phyloP scores from a whole-genome alignment of 2,888 invertebrate genomes.

The Thereva nobilitata region DNA sequence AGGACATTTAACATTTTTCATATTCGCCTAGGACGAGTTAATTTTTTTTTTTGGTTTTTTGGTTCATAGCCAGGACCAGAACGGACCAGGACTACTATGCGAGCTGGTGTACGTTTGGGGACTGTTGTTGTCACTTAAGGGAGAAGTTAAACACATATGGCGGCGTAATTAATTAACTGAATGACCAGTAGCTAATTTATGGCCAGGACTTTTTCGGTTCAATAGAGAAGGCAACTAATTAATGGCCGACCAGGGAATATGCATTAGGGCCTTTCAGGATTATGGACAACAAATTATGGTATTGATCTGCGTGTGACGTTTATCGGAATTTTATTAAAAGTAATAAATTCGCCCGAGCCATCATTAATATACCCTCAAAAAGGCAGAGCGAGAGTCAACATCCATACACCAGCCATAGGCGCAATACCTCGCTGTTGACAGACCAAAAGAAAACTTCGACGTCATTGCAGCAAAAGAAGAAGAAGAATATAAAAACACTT shows the following conservation, averaged over 20 bases:
- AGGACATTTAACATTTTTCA: constrained; percentile 41
- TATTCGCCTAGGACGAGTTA: constrained; percentile 7
- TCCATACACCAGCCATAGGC: too few relatives aligned
- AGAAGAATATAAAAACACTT: too few relatives aligned
- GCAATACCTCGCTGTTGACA: too few relatives aligned
- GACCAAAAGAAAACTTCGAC: too few relatives aligned
- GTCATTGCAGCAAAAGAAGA: too few relatives aligned
- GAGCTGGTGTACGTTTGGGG: constrained; percentile 9
- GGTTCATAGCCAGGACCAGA: neutral
- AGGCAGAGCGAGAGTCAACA: neutral
- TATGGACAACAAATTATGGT: neutral
- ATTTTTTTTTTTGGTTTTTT: neutral
- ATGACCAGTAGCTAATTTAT: constrained; percentile 31
- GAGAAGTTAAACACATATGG: constrained; percentile 30
- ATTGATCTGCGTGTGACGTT: neutral
- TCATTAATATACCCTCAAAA: neutral
- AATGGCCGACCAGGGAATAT: constrained; percentile 20
- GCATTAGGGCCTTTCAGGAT: constrained; percentile 6
- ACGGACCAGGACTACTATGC: neutral
- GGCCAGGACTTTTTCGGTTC: constrained; percentile 28
- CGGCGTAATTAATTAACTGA: constrained; percentile 32
- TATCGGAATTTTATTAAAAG: neutral
- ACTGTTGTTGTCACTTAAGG: constrained; percentile 9
- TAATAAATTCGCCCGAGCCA: neutral
- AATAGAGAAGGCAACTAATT: constrained; percentile 28